phyloP scores from a whole-genome alignment of 2,797 vertebrate genomes.

The Anomalospiza imberbis region DNA sequence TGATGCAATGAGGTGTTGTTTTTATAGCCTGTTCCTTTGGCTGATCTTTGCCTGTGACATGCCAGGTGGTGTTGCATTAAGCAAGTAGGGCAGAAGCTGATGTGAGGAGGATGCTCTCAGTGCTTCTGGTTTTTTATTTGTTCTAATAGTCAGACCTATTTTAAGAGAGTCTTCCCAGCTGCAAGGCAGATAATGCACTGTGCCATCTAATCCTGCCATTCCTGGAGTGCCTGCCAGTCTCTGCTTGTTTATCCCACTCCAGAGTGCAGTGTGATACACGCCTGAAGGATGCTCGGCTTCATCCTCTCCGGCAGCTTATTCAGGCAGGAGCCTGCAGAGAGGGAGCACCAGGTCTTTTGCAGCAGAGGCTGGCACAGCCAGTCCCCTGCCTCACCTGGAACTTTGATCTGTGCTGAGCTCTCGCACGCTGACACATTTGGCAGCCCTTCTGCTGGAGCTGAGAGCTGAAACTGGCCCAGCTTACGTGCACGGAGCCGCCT shows the following conservation, averaged over 20 bases:
- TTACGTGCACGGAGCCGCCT: background rate
- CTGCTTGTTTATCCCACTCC: conserved; percentile 3
- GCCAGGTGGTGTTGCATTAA: background rate
- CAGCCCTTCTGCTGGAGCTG: background rate
- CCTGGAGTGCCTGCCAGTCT: background rate
- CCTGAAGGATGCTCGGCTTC: background rate
- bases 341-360: background rate
- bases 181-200: conserved; percentile 20
- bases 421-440: conserved; percentile 18
- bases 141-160: conserved; percentile 16
- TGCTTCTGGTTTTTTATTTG: background rate
- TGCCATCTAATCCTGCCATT: conserved; percentile 34
- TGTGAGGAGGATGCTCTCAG: background rate
- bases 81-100: background rate
- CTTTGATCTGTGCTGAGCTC: conserved; percentile 16
- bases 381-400: conserved; percentile 26
- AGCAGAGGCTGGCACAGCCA: background rate
- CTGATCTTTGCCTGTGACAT: background rate
- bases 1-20: background rate
- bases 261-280: background rate
- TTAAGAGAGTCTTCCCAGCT: conserved; percentile 24
- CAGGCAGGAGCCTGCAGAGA: background rate
- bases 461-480: background rate
- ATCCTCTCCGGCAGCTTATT: background rate
- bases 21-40: background rate